These are phyloP conservation scores for Lucilia cuprina DNA, from an alignment of 1,140 invertebrate genomes.

Conservation along the genomic window DNA sequence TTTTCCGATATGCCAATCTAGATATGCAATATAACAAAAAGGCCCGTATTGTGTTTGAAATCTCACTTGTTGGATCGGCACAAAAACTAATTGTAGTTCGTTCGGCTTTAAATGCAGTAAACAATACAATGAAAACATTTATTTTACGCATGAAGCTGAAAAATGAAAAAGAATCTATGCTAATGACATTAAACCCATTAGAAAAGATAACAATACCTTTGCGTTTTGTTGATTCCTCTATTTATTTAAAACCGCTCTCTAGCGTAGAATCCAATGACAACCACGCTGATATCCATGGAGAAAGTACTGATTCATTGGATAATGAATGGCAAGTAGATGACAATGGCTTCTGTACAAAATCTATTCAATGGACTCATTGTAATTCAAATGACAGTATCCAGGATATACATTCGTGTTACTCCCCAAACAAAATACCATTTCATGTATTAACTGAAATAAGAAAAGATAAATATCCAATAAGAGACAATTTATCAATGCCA, in stretches of 20 bases:
- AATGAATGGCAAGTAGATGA: slow-evolving; percentile 41
- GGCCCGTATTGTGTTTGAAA: slow-evolving; percentile 84
- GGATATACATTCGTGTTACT: slow-evolving; percentile 49
- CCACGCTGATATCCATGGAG: not conserved
- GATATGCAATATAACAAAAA: slow-evolving; percentile 64
- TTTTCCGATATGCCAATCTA: slow-evolving; percentile 81
- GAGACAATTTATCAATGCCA: slow-evolving; percentile 69
- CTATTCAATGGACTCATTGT: slow-evolving; percentile 50
- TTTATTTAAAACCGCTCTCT: slow-evolving; percentile 48
- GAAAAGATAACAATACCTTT: slow-evolving; percentile 58
- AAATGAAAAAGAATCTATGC: slow-evolving; percentile 22
- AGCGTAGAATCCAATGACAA: not conserved
- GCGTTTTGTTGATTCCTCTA: slow-evolving; percentile 53
- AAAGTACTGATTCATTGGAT: not conserved
- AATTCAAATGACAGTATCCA: slow-evolving; percentile 39
- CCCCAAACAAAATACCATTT: slow-evolving; percentile 46
- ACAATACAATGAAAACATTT: slow-evolving; percentile 76
- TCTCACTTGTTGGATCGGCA: slow-evolving; percentile 90
- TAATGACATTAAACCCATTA: slow-evolving; percentile 44
- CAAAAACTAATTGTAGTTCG: slow-evolving; percentile 94
- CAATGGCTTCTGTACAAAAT: slow-evolving; percentile 48
- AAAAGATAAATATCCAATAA: slow-evolving; percentile 81
- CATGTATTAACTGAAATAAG: slow-evolving; percentile 66
- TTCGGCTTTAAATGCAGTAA: slow-evolving; percentile 84
- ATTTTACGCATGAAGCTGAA: slow-evolving; percentile 70